A percentile compares a stretch with the other conserved stretches of the same genome.
phyloP scores from a whole-genome alignment of 1,140 invertebrate genomes.

The Drosophila kepulauana region DNA sequence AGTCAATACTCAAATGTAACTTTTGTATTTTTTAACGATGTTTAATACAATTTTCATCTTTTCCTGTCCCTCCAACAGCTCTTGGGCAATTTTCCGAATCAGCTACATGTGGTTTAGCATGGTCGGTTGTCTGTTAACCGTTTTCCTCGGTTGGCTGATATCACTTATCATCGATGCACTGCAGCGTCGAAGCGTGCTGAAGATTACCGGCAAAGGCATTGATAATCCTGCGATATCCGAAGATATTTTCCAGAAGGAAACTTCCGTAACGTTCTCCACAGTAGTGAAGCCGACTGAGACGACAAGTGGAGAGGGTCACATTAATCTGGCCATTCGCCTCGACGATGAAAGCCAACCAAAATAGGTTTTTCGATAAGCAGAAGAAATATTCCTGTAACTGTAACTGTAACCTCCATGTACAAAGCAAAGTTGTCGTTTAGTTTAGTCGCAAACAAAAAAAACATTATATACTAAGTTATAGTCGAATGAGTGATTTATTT shows the following conservation, averaged over 20 bases:
- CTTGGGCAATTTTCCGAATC: conserved; percentile 87
- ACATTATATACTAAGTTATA: conserved; percentile 53
- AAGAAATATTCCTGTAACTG: conserved; percentile 44
- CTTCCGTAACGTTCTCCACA: conserved; percentile 47
- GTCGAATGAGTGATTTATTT: conserved; percentile 67
- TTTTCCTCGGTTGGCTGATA: conserved; percentile 90
- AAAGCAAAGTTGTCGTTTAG: conserved; percentile 61
- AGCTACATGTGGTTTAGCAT: conserved; percentile 90
- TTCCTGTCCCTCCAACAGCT: conserved; percentile 44
- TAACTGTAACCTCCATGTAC: conserved; percentile 71
- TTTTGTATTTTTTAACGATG: too few species aligned
- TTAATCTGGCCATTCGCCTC: conserved; percentile 74
- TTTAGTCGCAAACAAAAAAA: conserved; percentile 27
- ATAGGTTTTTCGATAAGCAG: neutral
- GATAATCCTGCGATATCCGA: conserved; percentile 60
- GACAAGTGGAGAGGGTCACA: conserved; percentile 53
- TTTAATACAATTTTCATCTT: neutral
- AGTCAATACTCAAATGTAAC: too few species aligned
- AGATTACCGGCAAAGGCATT: conserved; percentile 86
- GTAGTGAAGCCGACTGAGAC: conserved; percentile 29
- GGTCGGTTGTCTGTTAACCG: conserved; percentile 90
- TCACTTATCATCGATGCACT: conserved; percentile 89
- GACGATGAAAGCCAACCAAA: conserved; percentile 62
- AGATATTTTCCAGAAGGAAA: conserved; percentile 62
- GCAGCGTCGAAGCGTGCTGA: conserved; percentile 70